A percentile compares a stretch with the other conserved stretches of the same genome.
Evolutionary conservation across 2,888 invertebrate species (phyloP).

Genomic region (Dioctria rufipes): DNA sequence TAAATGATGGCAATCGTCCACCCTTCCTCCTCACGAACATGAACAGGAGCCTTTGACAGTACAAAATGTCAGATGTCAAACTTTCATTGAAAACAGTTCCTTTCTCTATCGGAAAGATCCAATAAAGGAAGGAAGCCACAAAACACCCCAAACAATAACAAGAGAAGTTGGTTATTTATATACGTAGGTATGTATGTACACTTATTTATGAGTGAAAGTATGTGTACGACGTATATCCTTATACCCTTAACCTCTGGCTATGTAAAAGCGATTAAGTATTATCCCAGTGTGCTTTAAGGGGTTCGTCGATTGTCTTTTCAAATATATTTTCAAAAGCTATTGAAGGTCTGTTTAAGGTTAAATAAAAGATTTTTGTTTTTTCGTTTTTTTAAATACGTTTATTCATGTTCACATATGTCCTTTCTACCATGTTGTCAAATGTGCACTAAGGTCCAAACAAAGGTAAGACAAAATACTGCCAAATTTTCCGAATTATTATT

Average conservation of each 20-base stretch:
- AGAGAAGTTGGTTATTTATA: constrained; percentile 12
- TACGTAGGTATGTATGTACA: too few relatives aligned
- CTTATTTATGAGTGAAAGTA: too few relatives aligned
- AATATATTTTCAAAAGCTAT: neutral
- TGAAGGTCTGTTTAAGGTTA: too few relatives aligned
- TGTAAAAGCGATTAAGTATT: neutral
- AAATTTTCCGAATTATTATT: constrained; percentile 1
- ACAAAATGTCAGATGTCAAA: constrained; percentile 31
- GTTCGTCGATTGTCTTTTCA: neutral
- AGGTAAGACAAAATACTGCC: neutral
- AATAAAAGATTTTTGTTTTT: too few relatives aligned
- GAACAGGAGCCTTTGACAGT: too few relatives aligned
- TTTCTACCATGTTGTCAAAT: too few relatives aligned
- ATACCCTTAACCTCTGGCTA: too few relatives aligned
- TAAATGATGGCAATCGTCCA: too few relatives aligned
- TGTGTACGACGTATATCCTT: too few relatives aligned
- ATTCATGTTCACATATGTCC: too few relatives aligned
- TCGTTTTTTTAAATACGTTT: too few relatives aligned
- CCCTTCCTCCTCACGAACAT: too few relatives aligned
- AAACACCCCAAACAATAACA: constrained; percentile 30
- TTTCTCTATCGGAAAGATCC: constrained; percentile 23
- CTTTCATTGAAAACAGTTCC: constrained; percentile 27
- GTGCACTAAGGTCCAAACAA: neutral
- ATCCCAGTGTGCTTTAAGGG: neutral
- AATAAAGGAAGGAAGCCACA: constrained; percentile 35